A percentile compares a stretch with the other conserved stretches of the same genome.
phyloP scores from a whole-genome alignment of 2,888 invertebrate species.

The Drosophila meridionalis region DNA sequence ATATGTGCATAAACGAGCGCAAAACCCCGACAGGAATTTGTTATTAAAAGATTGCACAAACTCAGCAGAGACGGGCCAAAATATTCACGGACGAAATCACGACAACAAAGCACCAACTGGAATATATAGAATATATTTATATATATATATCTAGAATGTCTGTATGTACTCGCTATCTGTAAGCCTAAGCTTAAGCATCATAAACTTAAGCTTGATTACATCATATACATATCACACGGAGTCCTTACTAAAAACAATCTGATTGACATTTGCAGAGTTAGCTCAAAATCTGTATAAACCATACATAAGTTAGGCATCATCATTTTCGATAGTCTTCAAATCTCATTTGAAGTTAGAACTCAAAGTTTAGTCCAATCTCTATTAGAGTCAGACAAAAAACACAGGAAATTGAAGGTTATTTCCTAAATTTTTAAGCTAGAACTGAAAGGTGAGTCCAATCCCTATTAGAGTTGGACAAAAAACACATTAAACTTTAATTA shows the following conservation, averaged over 20 bases:
- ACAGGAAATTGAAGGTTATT: too few species aligned
- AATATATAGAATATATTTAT: too few species aligned
- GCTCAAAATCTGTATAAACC: neutral
- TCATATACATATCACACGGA: neutral
- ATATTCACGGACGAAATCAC: conserved; percentile 18
- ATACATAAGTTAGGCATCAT: too few species aligned
- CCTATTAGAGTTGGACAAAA: neutral
- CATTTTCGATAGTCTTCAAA: too few species aligned
- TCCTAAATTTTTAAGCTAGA: neutral
- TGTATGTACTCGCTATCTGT: neutral
- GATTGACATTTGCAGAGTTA: neutral
- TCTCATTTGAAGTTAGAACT: too few species aligned
- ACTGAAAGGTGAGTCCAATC: neutral
- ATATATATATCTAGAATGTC: neutral
- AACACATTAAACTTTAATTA: neutral
- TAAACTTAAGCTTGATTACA: conserved; percentile 1
- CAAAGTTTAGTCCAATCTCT: too few species aligned
- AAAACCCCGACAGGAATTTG: conserved; percentile 49
- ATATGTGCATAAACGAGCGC: conserved; percentile 39
- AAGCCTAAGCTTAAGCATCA: neutral
- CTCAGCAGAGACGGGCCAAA: conserved; percentile 37
- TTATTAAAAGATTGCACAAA: conserved; percentile 60
- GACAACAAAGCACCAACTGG: neutral
- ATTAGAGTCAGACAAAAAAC: too few species aligned
- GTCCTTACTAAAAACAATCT: neutral